A percentile compares a stretch with the other conserved stretches of the same genome.
Conservation (phyloP, 2,888 invertebrate genomes). For the Lissocephala sabroskyi region DNA sequence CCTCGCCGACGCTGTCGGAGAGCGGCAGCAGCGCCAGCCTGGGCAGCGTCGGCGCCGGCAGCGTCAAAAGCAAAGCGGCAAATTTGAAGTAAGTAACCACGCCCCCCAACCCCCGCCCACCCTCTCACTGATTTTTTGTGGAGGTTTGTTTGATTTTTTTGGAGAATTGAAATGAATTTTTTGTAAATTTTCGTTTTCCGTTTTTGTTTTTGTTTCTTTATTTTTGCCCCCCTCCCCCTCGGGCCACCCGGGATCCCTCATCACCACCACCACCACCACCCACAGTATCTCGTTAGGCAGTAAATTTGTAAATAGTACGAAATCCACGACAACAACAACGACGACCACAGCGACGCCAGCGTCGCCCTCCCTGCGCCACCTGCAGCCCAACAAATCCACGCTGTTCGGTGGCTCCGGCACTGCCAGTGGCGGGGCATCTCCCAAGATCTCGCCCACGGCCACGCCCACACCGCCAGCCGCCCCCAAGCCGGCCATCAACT, state of each 20-base stretch:
- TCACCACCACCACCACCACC: constrained; percentile 10
- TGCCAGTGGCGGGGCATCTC: constrained; percentile 37
- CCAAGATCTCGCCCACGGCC: constrained; percentile 17
- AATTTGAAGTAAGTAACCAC: constrained; percentile 67
- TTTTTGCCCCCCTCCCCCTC: no score
- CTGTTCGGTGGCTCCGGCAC: constrained; percentile 58
- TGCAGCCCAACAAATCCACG: constrained; percentile 71
- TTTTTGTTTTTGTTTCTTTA: no score
- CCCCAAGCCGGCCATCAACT: constrained; percentile 71
- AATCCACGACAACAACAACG: constrained; percentile 41
- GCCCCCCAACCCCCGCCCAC: neutral
- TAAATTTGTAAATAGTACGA: constrained; percentile 71
- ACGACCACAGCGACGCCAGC: constrained; percentile 42
- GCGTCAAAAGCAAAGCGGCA: constrained; percentile 70
- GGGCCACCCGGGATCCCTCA: constrained; percentile 2
- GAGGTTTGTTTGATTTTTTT: constrained; percentile 17
- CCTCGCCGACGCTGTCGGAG: constrained; percentile 68
- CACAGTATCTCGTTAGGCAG: constrained; percentile 72
- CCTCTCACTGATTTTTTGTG: neutral
- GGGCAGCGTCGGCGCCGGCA: constrained; percentile 59
- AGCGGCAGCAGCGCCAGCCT: constrained; percentile 55
- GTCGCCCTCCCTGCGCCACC: constrained; percentile 46
- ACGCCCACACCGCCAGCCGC: constrained; percentile 21
- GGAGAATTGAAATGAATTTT: constrained; percentile 14
- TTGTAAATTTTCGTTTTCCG: constrained; percentile 19